Evolutionary conservation across 2,113 vertebrate species (phyloP).

Genomic region (Pelusios castaneus): DNA sequence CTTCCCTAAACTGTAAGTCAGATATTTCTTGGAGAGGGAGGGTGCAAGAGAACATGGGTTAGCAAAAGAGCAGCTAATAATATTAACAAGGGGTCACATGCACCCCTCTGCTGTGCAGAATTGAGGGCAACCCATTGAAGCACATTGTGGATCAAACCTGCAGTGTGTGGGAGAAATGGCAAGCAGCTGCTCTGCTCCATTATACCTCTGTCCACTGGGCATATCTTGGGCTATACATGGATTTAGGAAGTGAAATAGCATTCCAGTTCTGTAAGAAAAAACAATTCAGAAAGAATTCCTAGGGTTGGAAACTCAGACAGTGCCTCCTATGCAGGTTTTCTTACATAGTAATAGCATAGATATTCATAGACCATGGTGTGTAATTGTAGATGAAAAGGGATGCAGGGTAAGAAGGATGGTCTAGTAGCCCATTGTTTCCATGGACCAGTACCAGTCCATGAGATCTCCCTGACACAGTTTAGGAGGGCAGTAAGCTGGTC

Average conservation of each 20-base stretch:
- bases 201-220: neutral
- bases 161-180: rapidly evolving
- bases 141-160: neutral
- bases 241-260: neutral
- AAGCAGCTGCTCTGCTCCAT: neutral
- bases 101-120: neutral
- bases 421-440: neutral
- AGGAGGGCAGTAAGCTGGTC: neutral
- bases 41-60: constrained; percentile 41
- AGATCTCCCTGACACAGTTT: neutral
- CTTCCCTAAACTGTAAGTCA: constrained; percentile 32
- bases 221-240: rapidly evolving
- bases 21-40: constrained; percentile 36
- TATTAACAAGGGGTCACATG: neutral
- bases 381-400: neutral
- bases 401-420: neutral
- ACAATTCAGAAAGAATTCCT: neutral
- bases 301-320: neutral
- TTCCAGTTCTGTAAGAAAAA: neutral
- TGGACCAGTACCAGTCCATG: neutral
- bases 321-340: neutral
- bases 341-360: neutral
- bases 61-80: constrained; percentile 31
- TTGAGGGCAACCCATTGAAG: neutral
- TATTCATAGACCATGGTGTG: neutral